These are phyloP conservation scores for Bos javanicus DNA, from an alignment of 2,113 vertebrate species.

Conservation along the genomic window DNA sequence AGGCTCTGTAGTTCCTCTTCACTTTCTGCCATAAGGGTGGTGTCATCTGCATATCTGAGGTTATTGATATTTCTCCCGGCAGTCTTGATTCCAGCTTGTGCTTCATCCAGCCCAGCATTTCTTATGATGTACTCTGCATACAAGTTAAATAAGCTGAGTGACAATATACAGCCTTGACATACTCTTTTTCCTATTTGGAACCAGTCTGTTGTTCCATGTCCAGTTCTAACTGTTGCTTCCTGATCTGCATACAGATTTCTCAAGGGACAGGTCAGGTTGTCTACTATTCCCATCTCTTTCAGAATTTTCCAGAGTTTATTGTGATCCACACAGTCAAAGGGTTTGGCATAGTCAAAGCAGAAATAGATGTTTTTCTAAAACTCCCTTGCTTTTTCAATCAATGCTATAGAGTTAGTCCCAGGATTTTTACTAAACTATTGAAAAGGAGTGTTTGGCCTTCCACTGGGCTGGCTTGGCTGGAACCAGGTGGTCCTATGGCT, in stretches of 20 bases:
- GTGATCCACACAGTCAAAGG: background rate
- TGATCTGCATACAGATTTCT: background rate
- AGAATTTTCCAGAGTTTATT: background rate
- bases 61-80: background rate
- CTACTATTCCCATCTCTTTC: background rate
- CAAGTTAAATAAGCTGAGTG: background rate
- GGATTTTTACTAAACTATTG: background rate
- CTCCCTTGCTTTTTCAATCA: rapidly evolving
- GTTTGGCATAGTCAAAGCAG: background rate
- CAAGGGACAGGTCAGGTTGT: background rate
- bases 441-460: background rate
- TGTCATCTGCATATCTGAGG: background rate
- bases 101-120: rapidly evolving
- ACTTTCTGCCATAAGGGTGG: background rate
- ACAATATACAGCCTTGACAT: background rate
- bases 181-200: background rate
- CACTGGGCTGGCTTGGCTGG: background rate
- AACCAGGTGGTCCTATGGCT: background rate
- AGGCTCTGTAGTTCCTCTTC: background rate
- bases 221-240: background rate
- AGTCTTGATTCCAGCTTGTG: background rate
- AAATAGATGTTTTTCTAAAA: background rate
- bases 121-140: background rate
- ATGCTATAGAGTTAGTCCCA: background rate
- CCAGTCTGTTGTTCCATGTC: background rate